These are phyloP conservation scores for Lycorma delicatula DNA, from an alignment of 1,140 invertebrate genomes.

Conservation along the genomic window DNA sequence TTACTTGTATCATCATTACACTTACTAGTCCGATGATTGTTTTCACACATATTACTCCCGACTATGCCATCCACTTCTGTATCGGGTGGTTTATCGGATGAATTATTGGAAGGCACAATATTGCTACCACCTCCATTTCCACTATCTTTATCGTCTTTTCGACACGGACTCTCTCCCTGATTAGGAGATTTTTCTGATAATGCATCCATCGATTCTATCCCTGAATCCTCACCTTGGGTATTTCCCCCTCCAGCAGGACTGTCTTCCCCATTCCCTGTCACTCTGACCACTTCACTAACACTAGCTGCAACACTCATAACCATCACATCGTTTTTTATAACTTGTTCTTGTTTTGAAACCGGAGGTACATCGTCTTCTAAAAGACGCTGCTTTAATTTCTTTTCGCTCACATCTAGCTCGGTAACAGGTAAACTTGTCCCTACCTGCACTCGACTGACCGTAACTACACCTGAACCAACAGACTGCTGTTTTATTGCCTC, in stretches of 20 bases:
- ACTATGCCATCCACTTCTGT: neutral
- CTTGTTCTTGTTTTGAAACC: neutral
- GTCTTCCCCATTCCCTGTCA: conserved; percentile 1
- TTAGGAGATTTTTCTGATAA: conserved; percentile 85
- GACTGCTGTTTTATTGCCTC: neutral
- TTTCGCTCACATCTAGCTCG: conserved; percentile 46
- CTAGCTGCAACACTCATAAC: neutral
- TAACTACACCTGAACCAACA: no score
- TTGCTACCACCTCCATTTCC: neutral
- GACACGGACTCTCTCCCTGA: conserved; percentile 53
- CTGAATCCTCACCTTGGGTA: conserved; percentile 70
- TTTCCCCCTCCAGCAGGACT: conserved; percentile 25
- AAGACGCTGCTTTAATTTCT: conserved; percentile 51
- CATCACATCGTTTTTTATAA: conserved; percentile 4
- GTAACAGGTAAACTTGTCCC: conserved; percentile 28
- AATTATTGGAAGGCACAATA: neutral
- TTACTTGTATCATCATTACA: neutral
- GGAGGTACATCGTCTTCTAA: conserved; percentile 38
- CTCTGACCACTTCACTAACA: conserved; percentile 7
- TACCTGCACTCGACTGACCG: no score
- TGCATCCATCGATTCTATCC: conserved; percentile 89
- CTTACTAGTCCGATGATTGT: neutral
- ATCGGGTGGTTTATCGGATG: neutral
- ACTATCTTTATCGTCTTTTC: conserved; percentile 32
- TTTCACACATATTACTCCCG: conserved; percentile 6